Base-by-base conservation (phyloP, 2,113 vertebrate species). In the Triplophysa siluroides region DNA sequence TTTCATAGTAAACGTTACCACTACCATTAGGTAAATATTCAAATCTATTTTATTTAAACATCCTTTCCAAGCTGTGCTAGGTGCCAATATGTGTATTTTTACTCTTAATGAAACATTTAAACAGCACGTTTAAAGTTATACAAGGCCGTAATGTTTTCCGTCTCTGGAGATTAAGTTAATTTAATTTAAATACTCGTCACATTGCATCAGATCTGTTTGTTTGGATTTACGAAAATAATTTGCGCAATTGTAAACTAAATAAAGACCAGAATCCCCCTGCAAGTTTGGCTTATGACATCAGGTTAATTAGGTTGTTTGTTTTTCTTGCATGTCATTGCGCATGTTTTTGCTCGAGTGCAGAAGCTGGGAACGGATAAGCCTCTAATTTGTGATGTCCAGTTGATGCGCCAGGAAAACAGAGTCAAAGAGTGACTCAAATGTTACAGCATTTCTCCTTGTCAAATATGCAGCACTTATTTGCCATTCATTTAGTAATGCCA, bases 401-500 rank as follows among this genome's bases (percentile, higher is more conserved):
- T 76, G 65, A 60, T 8, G 23, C 54, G 47, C 47, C 60, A 73
- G 69, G 7, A 12, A 61, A 18, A 43, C 4, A n/a, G 52, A 70
- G 77, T 75, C 3, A 56, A 62, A 24, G 50, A 50, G 11, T 19
- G 61, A 76, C 50, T 50, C 16, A 65, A 83, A 80, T 47, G 38
- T 79, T 76, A 38, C 14, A 47, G 63, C 38, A 69, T 74, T 67
- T 72, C 8, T 67, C 45, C 38, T 33, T 70, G 63, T 78, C 75
- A 54, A 66, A 69, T 63, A 65, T 43, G 18, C 38, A 62, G 10
- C 13, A 61, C 52, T 58, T 65, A 54, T 24, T 13, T 5, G 33
- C 38, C 43, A 13, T 29, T 19, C 6, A 18, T 10, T 16, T 43
- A 8, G 64, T 14, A 56, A 19, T 52, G 19, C 19, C 21, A n/a